These are phyloP conservation scores for Callimorpha dominula DNA, from an alignment of 2,888 invertebrate genomes.

Conservation along the genomic window DNA sequence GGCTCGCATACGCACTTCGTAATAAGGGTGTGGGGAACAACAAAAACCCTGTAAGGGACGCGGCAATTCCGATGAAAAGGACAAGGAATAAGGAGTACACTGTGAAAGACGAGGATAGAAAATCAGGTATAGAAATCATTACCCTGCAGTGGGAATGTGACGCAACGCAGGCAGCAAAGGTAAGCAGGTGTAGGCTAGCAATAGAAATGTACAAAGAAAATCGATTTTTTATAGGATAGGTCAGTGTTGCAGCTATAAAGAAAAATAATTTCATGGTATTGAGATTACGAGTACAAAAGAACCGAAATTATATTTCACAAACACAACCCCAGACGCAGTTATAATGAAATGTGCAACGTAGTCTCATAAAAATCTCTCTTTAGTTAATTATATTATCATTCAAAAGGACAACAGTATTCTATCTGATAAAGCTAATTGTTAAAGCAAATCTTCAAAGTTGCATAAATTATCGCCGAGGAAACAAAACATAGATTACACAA, in stretches of 20 bases:
- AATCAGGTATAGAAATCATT: slow-evolving; percentile 76
- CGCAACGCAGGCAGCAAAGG: slow-evolving; percentile 72
- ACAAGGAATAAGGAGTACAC: slow-evolving; percentile 53
- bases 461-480: background rate
- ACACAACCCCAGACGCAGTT: slow-evolving; percentile 4
- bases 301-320: slow-evolving; percentile 31
- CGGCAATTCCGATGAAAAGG: slow-evolving; percentile 62
- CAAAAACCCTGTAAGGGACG: slow-evolving; percentile 76
- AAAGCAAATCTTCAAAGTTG: background rate
- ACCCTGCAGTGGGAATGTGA: slow-evolving; percentile 78
- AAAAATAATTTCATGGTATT: slow-evolving; percentile 46
- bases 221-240: slow-evolving; percentile 73
- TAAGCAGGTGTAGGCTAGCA: slow-evolving; percentile 79
- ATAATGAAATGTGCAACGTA: background rate
- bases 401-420: background rate
- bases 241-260: slow-evolving; percentile 62
- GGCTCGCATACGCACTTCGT: slow-evolving; percentile 66
- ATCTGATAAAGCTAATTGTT: background rate
- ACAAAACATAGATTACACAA: slow-evolving; percentile 29
- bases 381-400: background rate
- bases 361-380: background rate
- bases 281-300: slow-evolving; percentile 31
- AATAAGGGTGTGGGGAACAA: slow-evolving; percentile 80
- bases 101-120: slow-evolving; percentile 66
- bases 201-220: slow-evolving; percentile 76